These are phyloP conservation scores for Stenichneumon culpator DNA, from an alignment of 2,888 invertebrate species.

Conservation along the genomic window DNA sequence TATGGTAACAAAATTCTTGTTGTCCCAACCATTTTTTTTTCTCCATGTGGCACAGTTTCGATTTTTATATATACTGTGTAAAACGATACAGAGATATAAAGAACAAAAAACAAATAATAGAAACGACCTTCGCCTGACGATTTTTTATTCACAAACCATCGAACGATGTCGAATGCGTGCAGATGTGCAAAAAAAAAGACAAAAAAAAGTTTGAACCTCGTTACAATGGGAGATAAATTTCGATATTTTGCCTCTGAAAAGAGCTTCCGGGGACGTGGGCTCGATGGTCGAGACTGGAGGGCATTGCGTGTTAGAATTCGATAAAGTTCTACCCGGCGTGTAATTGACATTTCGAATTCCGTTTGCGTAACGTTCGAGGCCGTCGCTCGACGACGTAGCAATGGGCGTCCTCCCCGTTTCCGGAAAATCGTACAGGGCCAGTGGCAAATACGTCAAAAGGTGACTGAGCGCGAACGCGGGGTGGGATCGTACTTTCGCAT, in stretches of 20 bases:
- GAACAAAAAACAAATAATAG: background rate
- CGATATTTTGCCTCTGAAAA: slow-evolving; percentile 39
- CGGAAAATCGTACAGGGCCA: slow-evolving; percentile 44
- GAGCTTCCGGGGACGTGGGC: slow-evolving; percentile 13
- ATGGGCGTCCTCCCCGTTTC: slow-evolving; percentile 35
- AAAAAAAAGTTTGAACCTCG: slow-evolving; percentile 1
- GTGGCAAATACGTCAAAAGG: slow-evolving; percentile 61
- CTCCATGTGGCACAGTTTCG: too few relatives aligned
- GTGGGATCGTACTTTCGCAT: slow-evolving; percentile 44
- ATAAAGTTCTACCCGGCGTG: slow-evolving; percentile 60
- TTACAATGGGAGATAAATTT: slow-evolving; percentile 36
- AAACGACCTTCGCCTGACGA: background rate
- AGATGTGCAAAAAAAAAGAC: too few relatives aligned
- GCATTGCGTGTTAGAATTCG: slow-evolving; percentile 63
- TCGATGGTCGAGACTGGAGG: background rate
- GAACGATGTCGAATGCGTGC: background rate
- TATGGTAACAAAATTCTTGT: too few relatives aligned
- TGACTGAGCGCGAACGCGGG: slow-evolving; percentile 45
- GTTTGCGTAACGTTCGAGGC: slow-evolving; percentile 67
- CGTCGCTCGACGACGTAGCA: slow-evolving; percentile 47
- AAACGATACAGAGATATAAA: too few relatives aligned
- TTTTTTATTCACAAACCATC: slow-evolving; percentile 5
- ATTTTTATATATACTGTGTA: too few relatives aligned
- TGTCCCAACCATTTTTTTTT: too few relatives aligned
- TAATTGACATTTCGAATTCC: slow-evolving; percentile 75